Evolutionary conservation across 30 jellyfish, hydroid and myxozoan species (phyloP).

Genomic region (Cassiopea xamachana): DNA sequence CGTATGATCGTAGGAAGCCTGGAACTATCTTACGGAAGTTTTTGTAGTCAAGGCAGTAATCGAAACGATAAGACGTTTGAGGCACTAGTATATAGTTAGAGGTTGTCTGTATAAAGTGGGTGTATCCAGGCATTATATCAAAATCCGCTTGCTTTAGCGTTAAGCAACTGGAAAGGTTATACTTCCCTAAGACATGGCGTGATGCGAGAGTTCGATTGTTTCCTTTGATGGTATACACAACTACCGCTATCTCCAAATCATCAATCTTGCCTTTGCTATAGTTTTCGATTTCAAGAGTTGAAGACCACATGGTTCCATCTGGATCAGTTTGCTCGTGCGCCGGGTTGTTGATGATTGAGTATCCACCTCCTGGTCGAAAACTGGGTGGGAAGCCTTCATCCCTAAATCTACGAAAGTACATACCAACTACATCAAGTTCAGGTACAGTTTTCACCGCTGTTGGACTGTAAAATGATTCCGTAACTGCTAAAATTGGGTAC

Average conservation of each 20-base stretch:
- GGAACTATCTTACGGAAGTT: conserved; percentile 37
- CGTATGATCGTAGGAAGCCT: conserved; percentile 33
- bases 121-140: conserved; percentile 69
- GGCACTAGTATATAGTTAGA: conserved; percentile 55
- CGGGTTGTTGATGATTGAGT: conserved; percentile 26
- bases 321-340: conserved; percentile 74
- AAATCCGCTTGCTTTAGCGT: conserved; percentile 45
- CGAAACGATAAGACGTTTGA: conserved; percentile 65
- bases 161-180: conserved; percentile 42
- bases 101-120: conserved; percentile 60
- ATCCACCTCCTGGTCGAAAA: neutral
- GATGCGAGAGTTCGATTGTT: conserved; percentile 45
- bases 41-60: conserved; percentile 35
- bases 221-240: conserved; percentile 57
- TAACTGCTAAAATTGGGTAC: conserved; percentile 50
- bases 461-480: conserved; percentile 70
- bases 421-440: conserved; percentile 47
- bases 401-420: conserved; percentile 3
- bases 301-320: conserved; percentile 70
- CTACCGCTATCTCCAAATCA: conserved; percentile 55
- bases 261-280: conserved; percentile 1
- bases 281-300: conserved; percentile 56
- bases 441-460: conserved; percentile 55
- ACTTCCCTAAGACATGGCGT: conserved; percentile 60
- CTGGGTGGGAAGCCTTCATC: conserved; percentile 29